Evolutionary conservation across 1,140 invertebrate species (phyloP).

Genomic region (Lepidurus packardi): DNA sequence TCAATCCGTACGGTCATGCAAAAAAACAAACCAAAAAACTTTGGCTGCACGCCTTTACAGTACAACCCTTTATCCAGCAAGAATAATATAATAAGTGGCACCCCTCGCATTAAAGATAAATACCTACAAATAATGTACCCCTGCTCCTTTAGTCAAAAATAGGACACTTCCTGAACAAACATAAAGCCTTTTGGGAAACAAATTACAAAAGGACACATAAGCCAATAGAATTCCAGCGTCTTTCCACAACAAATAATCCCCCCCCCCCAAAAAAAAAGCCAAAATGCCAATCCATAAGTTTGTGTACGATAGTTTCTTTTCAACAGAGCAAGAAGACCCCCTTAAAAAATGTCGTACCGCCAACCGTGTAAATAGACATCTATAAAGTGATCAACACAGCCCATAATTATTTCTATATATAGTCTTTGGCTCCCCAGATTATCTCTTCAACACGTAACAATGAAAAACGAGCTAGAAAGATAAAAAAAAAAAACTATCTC

Average conservation of each 20-base stretch:
- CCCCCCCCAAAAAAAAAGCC: background rate
- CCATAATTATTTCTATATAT: background rate
- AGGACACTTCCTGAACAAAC: background rate
- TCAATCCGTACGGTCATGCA: background rate
- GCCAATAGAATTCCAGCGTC: background rate
- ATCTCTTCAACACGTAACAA: slow-evolving; percentile 12
- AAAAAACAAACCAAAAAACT: background rate
- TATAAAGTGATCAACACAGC: background rate
- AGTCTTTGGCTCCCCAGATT: background rate
- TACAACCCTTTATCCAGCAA: slow-evolving; percentile 2
- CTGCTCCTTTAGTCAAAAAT: background rate
- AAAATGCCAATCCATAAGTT: background rate
- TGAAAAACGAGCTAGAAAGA: background rate
- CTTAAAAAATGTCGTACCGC: background rate
- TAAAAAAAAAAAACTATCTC: background rate
- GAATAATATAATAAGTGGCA: background rate
- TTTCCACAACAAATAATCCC: background rate
- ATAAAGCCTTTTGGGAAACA: background rate
- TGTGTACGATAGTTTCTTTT: background rate
- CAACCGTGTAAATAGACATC: background rate
- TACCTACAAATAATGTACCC: background rate
- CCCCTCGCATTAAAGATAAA: slow-evolving; percentile 10
- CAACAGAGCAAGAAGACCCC: background rate
- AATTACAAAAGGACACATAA: background rate
- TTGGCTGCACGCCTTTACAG: background rate